Base-by-base conservation (phyloP, 2,888 invertebrate genomes). In the Dusona sp. region DNA sequence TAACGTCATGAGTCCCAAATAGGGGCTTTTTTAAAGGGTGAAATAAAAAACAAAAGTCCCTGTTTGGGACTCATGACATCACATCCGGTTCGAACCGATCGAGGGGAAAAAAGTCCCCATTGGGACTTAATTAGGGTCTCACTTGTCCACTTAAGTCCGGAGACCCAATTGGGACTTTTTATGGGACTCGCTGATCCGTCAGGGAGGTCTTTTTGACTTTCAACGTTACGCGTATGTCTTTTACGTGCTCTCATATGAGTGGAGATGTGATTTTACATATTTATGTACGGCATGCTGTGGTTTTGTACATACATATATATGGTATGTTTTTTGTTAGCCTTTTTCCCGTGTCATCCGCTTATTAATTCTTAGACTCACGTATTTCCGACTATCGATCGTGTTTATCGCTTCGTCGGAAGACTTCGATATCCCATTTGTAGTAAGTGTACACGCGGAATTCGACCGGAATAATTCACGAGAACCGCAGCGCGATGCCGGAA, bases 401-500 rank as follows among this genome's bases (percentile, higher is more conserved):
- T 73, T 73, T 64, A 80, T 77, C 84, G 70, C 67, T 77, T 72
- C 54, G 70, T 72, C 84, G 64, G 54, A 70, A 61, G 75, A 61
- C 73, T 81, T 67, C 72, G 80, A 85, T 85, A 72, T 73, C n/a
- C 73, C 42, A 45, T 45, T 68, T 36, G 48, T 38, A 36, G 38
- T 29, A 51, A 22, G 19, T 22, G 22, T 51, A 22, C 48, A n/a
- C 29, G 73, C 16, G 33, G 78, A 84, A 73, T 61, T 33, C 42
- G 38, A 38, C 38, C 36, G 65, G 79, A 86, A 86, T 83, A 77
- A 86, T 80, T 80, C 78, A 83, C 68, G 72, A 48, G 79, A 86
- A 80, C 86, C 86, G 61, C 83, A 80, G 67, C 48, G 29, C 51
- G 65, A 19, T 68, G n/a, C 25, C 33, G 45, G 64, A 54, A 57